phyloP scores from a whole-genome alignment of 2,797 vertebrate genomes.

The Trematomus bernacchii region DNA sequence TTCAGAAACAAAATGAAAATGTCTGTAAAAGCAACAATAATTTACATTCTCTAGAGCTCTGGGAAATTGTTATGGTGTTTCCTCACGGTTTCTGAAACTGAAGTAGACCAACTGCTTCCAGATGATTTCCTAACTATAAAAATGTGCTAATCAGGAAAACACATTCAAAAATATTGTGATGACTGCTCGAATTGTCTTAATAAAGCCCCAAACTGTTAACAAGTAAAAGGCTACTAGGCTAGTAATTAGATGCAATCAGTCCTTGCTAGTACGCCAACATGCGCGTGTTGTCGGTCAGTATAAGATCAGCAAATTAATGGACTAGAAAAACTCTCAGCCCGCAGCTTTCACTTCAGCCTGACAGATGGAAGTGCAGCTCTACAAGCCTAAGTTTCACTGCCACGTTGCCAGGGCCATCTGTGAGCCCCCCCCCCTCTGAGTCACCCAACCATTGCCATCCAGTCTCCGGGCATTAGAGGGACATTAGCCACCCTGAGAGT shows the following conservation, averaged over 20 bases:
- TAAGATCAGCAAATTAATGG: conserved; percentile 73
- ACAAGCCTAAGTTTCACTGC: conserved; percentile 27
- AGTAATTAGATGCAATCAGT: conserved; percentile 6
- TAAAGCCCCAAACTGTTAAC: not conserved
- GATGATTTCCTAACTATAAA: not conserved
- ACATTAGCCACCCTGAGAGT: conserved; percentile 34
- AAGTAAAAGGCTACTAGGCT: not conserved
- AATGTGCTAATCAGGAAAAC: not conserved
- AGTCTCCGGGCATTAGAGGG: conserved; percentile 11
- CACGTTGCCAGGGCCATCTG: conserved; percentile 67
- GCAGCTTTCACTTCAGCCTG: conserved; percentile 72
- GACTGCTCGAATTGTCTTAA: not conserved
- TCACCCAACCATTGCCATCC: conserved; percentile 5
- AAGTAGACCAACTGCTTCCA: not conserved
- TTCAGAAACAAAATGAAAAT: not conserved
- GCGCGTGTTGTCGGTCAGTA: conserved; percentile 31
- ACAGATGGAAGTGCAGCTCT: conserved; percentile 74
- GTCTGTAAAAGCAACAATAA: not conserved
- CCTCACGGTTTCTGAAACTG: not conserved
- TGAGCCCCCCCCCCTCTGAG: conserved; percentile 39
- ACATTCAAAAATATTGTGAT: not conserved
- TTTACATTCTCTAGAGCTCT: not conserved
- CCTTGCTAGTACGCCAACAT: not conserved
- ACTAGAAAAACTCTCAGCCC: conserved; percentile 63
- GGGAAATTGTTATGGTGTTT: not conserved